Base-by-base conservation (phyloP, 2,888 invertebrate species). In the Temnothorax unifasciatus region DNA sequence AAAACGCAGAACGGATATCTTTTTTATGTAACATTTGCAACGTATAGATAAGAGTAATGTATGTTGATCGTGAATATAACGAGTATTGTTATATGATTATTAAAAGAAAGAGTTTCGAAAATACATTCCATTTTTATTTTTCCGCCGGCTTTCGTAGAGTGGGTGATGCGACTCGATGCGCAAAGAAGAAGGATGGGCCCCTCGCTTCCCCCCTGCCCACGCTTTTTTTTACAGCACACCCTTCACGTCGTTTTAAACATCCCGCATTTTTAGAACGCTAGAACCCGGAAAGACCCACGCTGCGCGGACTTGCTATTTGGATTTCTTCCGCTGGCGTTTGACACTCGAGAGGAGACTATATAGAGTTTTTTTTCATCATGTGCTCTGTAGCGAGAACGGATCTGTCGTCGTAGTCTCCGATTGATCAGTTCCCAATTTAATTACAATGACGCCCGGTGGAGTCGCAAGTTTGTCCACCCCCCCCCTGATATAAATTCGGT, bases 11-110 rank as follows among this genome's bases (percentile, higher is more conserved):
- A 84, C 71, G 85, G 85, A 89, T 89, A 87, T 90, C 88, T 86
- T 89, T 88, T 85, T 86, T 83, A 86, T 88, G 84, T 73, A 85
- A 90, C 82, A 88, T 90, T 90, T 90, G 88, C 90, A 90, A 85
- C 90, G 59, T 57, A 83, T 90, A 90, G 90, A 85, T 90, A 90
- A 90, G 90, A 86, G 86, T 74, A 83, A 86, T 90, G 90, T 90
- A 90, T 88, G 87, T 90, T 89, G 87, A 89, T 90, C 88, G 88
- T 87, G 87, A 86, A 90, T 90, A 90, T 90, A 90, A 89, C 87
- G 79, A 89, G 84, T 85, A 90, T 89, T 90, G 90, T 90, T 90
- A 90, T 83, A 86, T 88, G 90, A 90, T 90, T 90, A 90, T 90
- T 90, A 90, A 90, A 90, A 89, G 71, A 86, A 75, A 84, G 85